Base-by-base conservation (phyloP, 2,113 vertebrate genomes). In the Ptychochromis oligacanthus region DNA sequence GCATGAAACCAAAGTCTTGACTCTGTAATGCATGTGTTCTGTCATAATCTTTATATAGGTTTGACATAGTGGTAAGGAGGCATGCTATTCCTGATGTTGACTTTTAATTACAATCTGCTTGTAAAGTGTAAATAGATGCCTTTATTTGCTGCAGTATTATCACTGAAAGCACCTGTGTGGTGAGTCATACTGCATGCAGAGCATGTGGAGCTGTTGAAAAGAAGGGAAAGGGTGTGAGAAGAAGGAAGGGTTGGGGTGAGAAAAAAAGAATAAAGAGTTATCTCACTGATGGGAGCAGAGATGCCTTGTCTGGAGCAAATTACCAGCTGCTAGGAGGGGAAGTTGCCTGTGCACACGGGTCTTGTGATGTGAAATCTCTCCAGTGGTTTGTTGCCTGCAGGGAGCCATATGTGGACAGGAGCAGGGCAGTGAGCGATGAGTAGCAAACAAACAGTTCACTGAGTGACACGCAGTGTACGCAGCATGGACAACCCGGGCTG, bases 281-380 rank as follows among this genome's bases (percentile, higher is more conserved):
- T 92, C 86, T 88, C 36, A 20, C 65, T 76, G 84, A 93, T 88
- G 83, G 80, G 80, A 88, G 83, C 84, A 79, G 75, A 52, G 77
- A 88, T 65, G 75, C 60, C 79, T 91, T 82, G 76, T 90, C 80
- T 84, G 58, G 72, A 83, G 82, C 60, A 84, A 91, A 92, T 92
- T 88, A 80, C 79, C 79, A 83, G 88, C 83, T 79, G 79, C 83
- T 78, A 31, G 2, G 55, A 72, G 18, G 77, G 77, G 77, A 83
- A 82, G 90, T 46, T 40, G 77, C 64, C 59, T 61, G 70, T 67
- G 81, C 77, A 80, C 65, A 84, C 4, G 12, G 62, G 77, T 52
- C 58, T 59, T 79, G 81, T 75, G 83, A 91, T 82, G 88, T 81
- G 80, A 80, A 88, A 89, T 89, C 85, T 80, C 65, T 82, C 75